Evolutionary conservation across 1,140 invertebrate species (phyloP), one percentile per base, ranked within the genome.

Genomic region (Rhagoletis pomonella): DNA sequence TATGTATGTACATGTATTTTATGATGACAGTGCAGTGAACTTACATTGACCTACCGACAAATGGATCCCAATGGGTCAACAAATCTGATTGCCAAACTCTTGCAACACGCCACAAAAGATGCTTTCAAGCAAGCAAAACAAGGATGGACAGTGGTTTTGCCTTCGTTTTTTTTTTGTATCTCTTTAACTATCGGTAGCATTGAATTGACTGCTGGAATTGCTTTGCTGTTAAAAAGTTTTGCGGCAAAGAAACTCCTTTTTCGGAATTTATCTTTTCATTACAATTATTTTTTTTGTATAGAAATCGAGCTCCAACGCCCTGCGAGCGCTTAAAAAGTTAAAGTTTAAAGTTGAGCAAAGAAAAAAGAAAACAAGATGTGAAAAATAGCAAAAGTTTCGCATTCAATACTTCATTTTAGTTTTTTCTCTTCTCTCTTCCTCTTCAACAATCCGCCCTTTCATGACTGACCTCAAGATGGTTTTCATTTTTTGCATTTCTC

Each of bases 41-140:
- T 73, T 29, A 81, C 73, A 81, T 29, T 81, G 73, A 81, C 73
- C 73, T 47, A 81, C 50, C 44, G 73, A 58, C 47, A 81, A 81
- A 81, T 50, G 73, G 17, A 10, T 81, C 73, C 73, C 73, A 55
- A 55, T 81, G n/a, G 73, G 73, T 81, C 50, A 81, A 81, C 47
- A 81, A 81, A 81, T 81, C 47, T 19, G 19, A 81, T 81, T 2
- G 47, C 44, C 39, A 50, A 55, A 29, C 17, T 19, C 47, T 81
- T 81, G 50, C 6, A 55, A 29, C 47, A 81, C 12, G 17, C 10
- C 12, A 62, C n/a, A 81, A 55, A 81, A 19, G 47, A 6, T 73
- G 39, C 42, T 12, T 14, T 14, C 6, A 12, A 14, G 42, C 29
- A 44, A 73, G 67, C 3, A 7, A 47, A 73, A 10, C n/a, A 14